phyloP scores from a whole-genome alignment of 1,140 invertebrate genomes.

The Atta texana region DNA sequence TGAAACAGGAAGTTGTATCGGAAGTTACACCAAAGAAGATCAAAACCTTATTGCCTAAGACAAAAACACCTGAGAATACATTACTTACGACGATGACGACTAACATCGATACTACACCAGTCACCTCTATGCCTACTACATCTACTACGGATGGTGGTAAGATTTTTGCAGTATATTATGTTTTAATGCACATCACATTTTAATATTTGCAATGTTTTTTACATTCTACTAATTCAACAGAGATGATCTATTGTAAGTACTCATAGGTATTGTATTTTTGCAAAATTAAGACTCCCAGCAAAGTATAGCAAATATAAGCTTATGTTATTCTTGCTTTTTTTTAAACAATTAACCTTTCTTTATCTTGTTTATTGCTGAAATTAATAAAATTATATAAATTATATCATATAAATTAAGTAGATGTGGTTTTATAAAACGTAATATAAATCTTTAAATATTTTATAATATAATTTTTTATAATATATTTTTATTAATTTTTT shows the following conservation, averaged over 20 bases:
- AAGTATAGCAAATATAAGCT: not conserved
- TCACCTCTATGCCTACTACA: conserved; percentile 69
- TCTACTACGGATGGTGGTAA: conserved; percentile 79
- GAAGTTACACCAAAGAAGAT: conserved; percentile 81
- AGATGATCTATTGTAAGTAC: conserved; percentile 81
- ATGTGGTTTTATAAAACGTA: too few relatives aligned
- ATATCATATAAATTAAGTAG: too few relatives aligned
- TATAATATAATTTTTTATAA: conserved; percentile 13
- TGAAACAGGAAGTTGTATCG: conserved; percentile 72
- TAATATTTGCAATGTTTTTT: conserved; percentile 59
- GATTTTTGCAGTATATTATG: conserved; percentile 30
- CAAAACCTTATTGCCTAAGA: conserved; percentile 83
- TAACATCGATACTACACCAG: conserved; percentile 44
- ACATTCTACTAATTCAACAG: conserved; percentile 71
- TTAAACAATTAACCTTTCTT: not conserved
- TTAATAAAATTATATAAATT: not conserved
- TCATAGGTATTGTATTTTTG: conserved; percentile 24
- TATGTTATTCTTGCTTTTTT: not conserved
- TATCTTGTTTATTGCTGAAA: not conserved
- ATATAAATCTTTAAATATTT: conserved; percentile 15
- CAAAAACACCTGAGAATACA: conserved; percentile 74
- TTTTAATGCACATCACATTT: conserved; percentile 39
- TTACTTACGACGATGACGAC: conserved; percentile 51
- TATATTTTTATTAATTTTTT: conserved; percentile 37
- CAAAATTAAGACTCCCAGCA: conserved; percentile 8